These are phyloP conservation scores for Clamator glandarius DNA, from an alignment of 2,797 vertebrate species.

Conservation along the genomic window DNA sequence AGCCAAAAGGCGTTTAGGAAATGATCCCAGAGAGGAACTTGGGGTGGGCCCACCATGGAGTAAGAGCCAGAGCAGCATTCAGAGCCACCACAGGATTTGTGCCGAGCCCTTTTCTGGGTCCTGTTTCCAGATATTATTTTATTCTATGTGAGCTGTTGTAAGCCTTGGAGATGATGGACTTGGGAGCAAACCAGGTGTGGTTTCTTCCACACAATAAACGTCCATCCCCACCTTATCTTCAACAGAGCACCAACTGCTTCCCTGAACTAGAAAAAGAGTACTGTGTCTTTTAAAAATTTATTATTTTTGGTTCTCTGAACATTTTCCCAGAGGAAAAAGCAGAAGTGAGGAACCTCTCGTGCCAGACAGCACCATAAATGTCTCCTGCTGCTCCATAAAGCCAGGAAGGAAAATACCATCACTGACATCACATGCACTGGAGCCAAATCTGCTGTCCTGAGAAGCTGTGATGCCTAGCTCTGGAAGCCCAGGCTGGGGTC, in stretches of 20 bases:
- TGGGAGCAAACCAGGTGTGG: neutral
- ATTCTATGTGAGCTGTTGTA: fast-evolving
- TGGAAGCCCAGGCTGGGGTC: neutral
- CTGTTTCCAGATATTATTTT: neutral
- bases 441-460: neutral
- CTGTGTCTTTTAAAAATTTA: neutral
- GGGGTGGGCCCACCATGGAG: neutral
- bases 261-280: neutral
- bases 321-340: slow-evolving; percentile 34
- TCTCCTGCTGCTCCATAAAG: neutral
- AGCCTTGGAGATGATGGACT: neutral
- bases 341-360: neutral
- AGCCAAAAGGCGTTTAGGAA: neutral
- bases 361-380: neutral
- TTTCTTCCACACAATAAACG: neutral
- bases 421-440: neutral
- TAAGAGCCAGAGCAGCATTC: neutral
- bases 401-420: neutral
- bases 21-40: neutral
- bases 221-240: neutral
- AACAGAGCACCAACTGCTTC: neutral
- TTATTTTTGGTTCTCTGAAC: neutral
- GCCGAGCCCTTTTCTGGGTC: neutral
- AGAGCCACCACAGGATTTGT: neutral
- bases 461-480: neutral